Evolutionary conservation across 2,888 invertebrate genomes (phyloP).

Genomic region (Drosophila engyochracea): DNA sequence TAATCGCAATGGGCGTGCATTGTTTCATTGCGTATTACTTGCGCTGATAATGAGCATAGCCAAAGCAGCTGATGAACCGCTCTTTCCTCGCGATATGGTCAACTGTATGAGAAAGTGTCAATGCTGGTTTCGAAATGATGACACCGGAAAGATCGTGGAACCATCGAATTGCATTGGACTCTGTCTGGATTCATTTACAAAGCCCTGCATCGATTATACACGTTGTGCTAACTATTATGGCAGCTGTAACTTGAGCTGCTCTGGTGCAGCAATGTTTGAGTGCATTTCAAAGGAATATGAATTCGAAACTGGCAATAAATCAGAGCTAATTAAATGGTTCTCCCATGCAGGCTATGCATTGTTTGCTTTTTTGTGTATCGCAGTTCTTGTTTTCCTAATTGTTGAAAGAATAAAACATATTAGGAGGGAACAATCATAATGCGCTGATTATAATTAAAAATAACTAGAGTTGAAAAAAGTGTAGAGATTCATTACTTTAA

Average conservation of each 20-base stretch:
- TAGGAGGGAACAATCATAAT: background rate
- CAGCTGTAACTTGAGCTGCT: constrained; percentile 23
- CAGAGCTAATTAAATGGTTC: background rate
- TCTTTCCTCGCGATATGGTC: constrained; percentile 3
- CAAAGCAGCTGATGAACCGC: background rate
- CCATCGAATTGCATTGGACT: constrained; percentile 20
- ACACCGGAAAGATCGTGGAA: constrained; percentile 3
- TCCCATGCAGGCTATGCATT: background rate
- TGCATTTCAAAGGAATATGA: constrained; percentile 25
- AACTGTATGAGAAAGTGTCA: constrained; percentile 24
- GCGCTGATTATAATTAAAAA: background rate
- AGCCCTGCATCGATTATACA: constrained; percentile 34
- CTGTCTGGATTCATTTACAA: constrained; percentile 25
- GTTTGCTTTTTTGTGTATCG: background rate
- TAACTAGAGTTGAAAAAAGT: background rate
- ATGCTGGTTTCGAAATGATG: constrained; percentile 36
- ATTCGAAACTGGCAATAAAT: background rate
- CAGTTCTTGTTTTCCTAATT: background rate
- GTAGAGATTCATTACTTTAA: background rate
- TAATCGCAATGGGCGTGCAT: background rate
- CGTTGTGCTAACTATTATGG: constrained; percentile 7
- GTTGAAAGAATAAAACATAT: background rate
- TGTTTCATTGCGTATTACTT: constrained; percentile 4
- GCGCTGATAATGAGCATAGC: constrained; percentile 17
- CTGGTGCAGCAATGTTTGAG: background rate